Conservation (phyloP, 1,140 invertebrate genomes). For the Phocides pigmalion region DNA sequence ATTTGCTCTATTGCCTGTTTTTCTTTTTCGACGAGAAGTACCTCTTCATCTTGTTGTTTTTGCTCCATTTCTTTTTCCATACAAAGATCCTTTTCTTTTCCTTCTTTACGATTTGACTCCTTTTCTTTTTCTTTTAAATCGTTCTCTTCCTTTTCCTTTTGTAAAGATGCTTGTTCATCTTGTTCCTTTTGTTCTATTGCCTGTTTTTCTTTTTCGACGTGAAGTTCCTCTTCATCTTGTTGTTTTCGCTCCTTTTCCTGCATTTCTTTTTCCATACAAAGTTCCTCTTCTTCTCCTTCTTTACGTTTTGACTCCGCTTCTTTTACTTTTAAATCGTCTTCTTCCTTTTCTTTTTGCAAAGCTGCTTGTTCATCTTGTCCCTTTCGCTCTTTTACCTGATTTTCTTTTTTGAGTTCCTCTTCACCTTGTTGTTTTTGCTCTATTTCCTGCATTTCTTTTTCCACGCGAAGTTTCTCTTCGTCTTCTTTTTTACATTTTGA, state of each 20-base stretch:
- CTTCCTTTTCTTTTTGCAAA: conserved; percentile 1
- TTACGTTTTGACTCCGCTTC: not conserved
- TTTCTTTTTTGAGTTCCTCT: not conserved
- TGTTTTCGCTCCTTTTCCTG: not conserved
- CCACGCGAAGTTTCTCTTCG: not conserved
- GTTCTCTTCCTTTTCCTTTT: not conserved
- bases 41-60: not conserved
- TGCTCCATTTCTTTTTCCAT: not conserved
- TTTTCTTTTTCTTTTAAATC: not conserved
- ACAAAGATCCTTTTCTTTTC: not conserved
- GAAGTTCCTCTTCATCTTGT: too few species aligned
- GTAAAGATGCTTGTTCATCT: not conserved
- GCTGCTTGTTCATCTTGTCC: not conserved
- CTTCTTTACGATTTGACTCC: not conserved
- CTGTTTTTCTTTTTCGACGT: too few species aligned
- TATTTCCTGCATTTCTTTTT: not conserved
- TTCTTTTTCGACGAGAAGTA: not conserved
- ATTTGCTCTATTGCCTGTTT: not conserved
- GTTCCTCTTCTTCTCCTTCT: not conserved
- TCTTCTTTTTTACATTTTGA: not conserved
- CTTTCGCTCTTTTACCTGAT: not conserved
- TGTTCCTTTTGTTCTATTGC: not conserved
- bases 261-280: not conserved
- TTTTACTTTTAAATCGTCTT: not conserved
- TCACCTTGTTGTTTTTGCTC: not conserved